Percentiles rank a stretch among this genome's conserved stretches.
phyloP scores from a whole-genome alignment of 2,888 invertebrate genomes.

The Harpagoxenus sublaevis region DNA sequence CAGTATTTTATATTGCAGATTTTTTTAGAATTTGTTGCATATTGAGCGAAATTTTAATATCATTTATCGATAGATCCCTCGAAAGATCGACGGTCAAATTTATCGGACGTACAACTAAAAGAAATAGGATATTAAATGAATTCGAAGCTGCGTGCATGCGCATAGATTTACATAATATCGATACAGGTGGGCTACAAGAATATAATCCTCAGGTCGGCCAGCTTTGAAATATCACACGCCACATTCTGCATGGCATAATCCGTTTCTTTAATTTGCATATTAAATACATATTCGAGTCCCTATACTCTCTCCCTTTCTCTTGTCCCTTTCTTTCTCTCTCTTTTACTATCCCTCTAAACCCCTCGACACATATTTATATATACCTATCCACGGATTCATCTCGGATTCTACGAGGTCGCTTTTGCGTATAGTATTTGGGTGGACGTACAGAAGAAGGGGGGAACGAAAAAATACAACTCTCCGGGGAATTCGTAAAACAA shows the following conservation, averaged over 20 bases:
- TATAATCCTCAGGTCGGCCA: conserved; percentile 77
- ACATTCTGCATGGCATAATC: conserved; percentile 79
- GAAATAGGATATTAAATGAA: conserved; percentile 69
- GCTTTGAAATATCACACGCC: conserved; percentile 81
- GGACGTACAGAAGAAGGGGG: not conserved
- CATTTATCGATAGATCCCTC: not conserved
- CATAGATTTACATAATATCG: conserved; percentile 74
- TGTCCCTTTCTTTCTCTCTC: conserved; percentile 5
- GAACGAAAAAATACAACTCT: conserved; percentile 30
- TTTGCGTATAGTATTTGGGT: conserved; percentile 36
- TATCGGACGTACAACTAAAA: conserved; percentile 49
- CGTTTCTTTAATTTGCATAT: conserved; percentile 85
- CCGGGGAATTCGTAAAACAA: conserved; percentile 45
- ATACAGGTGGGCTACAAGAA: conserved; percentile 71
- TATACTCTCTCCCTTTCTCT: conserved; percentile 4
- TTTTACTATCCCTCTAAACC: conserved; percentile 58
- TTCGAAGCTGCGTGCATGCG: conserved; percentile 56
- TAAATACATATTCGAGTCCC: conserved; percentile 78
- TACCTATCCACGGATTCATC: conserved; percentile 69
- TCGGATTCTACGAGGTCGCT: conserved; percentile 61
- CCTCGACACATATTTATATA: conserved; percentile 66
- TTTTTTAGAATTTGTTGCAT: not conserved
- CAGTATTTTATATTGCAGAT: not conserved
- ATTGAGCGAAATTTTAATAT: not conserved
- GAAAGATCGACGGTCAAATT: conserved; percentile 51